phyloP scores from a whole-genome alignment of 2,888 invertebrate species.

The Pantelozetes paolii region DNA sequence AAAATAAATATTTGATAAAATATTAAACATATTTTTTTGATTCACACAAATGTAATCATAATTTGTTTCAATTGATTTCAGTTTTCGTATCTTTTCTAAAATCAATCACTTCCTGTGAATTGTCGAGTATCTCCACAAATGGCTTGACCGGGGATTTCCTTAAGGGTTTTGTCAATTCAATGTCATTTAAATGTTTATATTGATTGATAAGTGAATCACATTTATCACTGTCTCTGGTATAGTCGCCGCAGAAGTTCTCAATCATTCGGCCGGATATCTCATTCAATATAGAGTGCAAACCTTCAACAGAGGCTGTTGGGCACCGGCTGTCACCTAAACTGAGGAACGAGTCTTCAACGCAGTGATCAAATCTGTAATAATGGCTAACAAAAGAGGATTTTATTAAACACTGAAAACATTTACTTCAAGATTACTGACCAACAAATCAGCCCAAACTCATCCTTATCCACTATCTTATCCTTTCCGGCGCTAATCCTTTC shows the following conservation, averaged over 20 bases:
- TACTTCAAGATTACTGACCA: not conserved
- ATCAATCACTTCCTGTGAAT: too few species aligned
- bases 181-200: constrained; percentile 3
- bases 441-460: not conserved
- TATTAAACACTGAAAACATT: not conserved
- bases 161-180: not conserved
- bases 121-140: not conserved
- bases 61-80: too few species aligned
- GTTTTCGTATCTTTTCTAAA: too few species aligned
- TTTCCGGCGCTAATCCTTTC: not conserved
- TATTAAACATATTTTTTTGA: too few species aligned
- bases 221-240: constrained; percentile 2
- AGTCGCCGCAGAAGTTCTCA: constrained; percentile 10
- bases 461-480: not conserved
- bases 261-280: not conserved
- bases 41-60: too few species aligned
- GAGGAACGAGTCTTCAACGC: not conserved
- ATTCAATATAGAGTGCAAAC: not conserved
- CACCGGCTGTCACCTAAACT: not conserved
- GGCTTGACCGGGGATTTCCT: constrained; percentile 6
- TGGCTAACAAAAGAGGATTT: not conserved
- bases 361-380: constrained; percentile 3
- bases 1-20: too few species aligned
- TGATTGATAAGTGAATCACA: not conserved
- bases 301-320: not conserved